Percentiles rank a stretch among this genome's conserved stretches.
phyloP scores from a whole-genome alignment of 2,888 invertebrate species.

The Gari tellinella region DNA sequence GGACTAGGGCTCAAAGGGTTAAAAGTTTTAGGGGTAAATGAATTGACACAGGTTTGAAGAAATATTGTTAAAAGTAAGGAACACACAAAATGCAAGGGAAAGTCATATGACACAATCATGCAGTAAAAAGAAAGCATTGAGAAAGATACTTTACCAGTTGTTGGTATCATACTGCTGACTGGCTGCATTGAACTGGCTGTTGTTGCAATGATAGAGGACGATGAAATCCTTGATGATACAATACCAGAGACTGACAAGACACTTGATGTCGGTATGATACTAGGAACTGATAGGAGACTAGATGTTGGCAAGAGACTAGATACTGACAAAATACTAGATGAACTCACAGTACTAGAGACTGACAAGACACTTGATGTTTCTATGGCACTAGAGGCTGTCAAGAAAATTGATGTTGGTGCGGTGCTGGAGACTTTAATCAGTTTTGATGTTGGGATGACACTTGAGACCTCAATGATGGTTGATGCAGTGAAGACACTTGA shows the following conservation, averaged over 20 bases:
- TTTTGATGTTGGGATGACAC: not conserved
- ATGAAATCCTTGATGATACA: not conserved
- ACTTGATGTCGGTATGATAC: not conserved
- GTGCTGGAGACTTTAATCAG: too few species aligned
- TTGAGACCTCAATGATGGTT: not conserved
- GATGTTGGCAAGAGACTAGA: not conserved
- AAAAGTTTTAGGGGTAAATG: too few species aligned
- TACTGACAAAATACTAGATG: not conserved
- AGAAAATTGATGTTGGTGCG: too few species aligned
- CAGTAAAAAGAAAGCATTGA: too few species aligned
- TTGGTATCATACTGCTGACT: conserved; percentile 4
- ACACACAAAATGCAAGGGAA: too few species aligned
- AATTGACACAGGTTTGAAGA: too few species aligned
- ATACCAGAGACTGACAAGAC: not conserved
- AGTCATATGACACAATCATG: too few species aligned
- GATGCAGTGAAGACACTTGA: not conserved
- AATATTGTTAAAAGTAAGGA: too few species aligned
- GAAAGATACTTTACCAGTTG: conserved; percentile 11
- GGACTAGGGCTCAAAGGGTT: too few species aligned
- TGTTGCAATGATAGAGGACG: not conserved
- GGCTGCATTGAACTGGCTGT: conserved; percentile 10
- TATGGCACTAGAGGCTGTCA: too few species aligned
- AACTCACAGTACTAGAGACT: too few species aligned
- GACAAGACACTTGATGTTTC: too few species aligned
- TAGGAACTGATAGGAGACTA: not conserved